Percentiles rank a stretch among this genome's conserved stretches.
Evolutionary conservation across 35 echinoderm and acorn worm species (phyloP).

Genomic region (Apostichopus parvimensis): DNA sequence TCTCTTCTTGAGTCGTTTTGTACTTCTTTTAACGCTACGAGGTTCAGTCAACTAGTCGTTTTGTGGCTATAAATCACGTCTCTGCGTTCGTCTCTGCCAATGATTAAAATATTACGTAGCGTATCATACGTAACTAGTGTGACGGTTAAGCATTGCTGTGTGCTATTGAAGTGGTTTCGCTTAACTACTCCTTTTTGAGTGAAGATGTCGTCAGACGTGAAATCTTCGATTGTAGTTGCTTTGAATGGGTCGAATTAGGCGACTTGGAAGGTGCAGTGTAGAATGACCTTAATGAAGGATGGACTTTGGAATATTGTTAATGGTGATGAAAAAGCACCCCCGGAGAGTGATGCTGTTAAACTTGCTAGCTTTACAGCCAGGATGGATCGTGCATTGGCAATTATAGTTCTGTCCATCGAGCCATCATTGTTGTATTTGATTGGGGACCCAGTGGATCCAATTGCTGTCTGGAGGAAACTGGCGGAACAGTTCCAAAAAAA

Average conservation of each 20-base stretch:
- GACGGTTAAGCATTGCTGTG: too few species aligned
- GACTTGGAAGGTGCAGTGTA: conserved; percentile 34
- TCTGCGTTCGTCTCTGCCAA: too few species aligned
- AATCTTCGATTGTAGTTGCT: background rate
- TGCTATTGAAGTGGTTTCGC: too few species aligned
- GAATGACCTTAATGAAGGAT: conserved; percentile 8
- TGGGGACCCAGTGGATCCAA: background rate
- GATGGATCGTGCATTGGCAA: conserved; percentile 7
- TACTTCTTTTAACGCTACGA: too few species aligned
- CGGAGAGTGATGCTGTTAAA: background rate
- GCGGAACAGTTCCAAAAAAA: conserved; percentile 26
- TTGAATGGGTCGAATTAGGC: conserved; percentile 10
- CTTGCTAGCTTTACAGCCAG: background rate
- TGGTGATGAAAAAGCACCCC: background rate
- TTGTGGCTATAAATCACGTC: too few species aligned
- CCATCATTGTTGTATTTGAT: background rate
- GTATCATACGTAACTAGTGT: too few species aligned
- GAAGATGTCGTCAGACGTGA: too few species aligned
- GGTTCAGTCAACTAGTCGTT: too few species aligned
- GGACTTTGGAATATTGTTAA: background rate
- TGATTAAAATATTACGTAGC: too few species aligned
- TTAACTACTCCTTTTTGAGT: too few species aligned
- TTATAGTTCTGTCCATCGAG: conserved; percentile 16
- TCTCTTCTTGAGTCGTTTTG: too few species aligned
- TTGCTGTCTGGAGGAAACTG: conserved; percentile 5